Base-by-base conservation (phyloP, 2,113 vertebrate genomes). In the Dissostichus mawsoni region DNA sequence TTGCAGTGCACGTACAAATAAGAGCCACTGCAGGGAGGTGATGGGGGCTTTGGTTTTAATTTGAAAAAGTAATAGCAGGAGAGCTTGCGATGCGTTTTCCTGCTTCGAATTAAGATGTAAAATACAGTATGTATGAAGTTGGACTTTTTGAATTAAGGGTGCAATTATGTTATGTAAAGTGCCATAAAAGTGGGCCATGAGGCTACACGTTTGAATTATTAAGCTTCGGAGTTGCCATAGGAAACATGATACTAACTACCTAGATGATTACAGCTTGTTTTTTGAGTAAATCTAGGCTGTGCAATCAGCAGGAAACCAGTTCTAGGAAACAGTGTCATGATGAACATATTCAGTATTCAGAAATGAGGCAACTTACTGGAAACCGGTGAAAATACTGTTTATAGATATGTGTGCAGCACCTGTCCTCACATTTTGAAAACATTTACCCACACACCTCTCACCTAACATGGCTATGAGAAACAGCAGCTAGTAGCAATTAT, bases 81-180 rank as follows among this genome's bases (percentile, higher is more conserved):
- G 73, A 57, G 51, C 73, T 84, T 80, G 51, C 78, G 58, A n/a
- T 65, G 65, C 36, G 11, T 33, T 74, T 85, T 86, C 64, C 48
- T 67, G 51, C 53, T 78, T 76, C 58, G 44, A 87, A 88, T 84
- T 82, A 62, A 53, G 36, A 78, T 78, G 45, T 62, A 63, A 66
- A 81, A 83, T 76, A 74, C 75, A 62, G 51, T 68, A 48, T 80
- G 67, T 64, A 75, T 80, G 75, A 76, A 53, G 85, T n/a, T 47
- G 64, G 53, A 76, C 50, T 74, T 80, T 83, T 81, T 69, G 74
- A 84, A 79, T 81, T 74, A 72, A 47, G 23, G 48, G 6, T 63
- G n/a, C 50, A 76, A 82, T 86, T 75, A 85, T 76, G 51, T 80
- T 80, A 78, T 33, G 65, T 74, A 89, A 89, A 80, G 23, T 62